Percentiles rank a stretch among this genome's conserved stretches.
These are phyloP conservation scores for Phengaris alcon DNA, from an alignment of 2,888 invertebrate species.

Conservation along the genomic window DNA sequence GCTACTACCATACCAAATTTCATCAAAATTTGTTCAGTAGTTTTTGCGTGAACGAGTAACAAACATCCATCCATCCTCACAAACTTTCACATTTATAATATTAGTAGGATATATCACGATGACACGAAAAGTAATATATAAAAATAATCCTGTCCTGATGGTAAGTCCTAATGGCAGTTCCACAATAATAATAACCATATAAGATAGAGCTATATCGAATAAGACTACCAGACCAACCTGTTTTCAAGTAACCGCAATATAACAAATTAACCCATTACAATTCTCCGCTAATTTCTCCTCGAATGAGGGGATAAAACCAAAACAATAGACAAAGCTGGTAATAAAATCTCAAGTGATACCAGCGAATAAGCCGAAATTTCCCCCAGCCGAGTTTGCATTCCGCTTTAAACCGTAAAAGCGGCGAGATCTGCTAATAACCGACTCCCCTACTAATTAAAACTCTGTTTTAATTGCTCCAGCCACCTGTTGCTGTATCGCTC, in stretches of 20 bases:
- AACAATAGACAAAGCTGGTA: constrained; percentile 32
- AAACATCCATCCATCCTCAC: too few relatives aligned
- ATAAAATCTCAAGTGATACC: constrained; percentile 23
- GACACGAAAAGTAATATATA: too few relatives aligned
- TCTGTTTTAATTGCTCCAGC: constrained; percentile 75
- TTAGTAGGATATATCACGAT: too few relatives aligned
- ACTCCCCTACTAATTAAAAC: constrained; percentile 77
- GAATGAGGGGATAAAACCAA: constrained; percentile 33
- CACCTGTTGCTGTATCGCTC: constrained; percentile 67
- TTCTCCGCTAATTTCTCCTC: neutral
- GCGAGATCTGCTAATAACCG: constrained; percentile 73
- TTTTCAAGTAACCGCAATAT: constrained; percentile 8
- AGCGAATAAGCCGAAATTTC: constrained; percentile 43
- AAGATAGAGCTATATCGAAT: too few relatives aligned
- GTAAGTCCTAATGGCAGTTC: too few relatives aligned
- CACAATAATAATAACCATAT: too few relatives aligned
- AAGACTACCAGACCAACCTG: neutral
- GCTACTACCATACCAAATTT: too few relatives aligned
- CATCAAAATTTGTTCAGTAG: too few relatives aligned
- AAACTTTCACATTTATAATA: too few relatives aligned
- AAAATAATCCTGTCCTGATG: too few relatives aligned
- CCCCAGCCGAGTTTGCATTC: constrained; percentile 68
- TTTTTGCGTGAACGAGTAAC: too few relatives aligned
- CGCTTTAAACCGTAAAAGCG: constrained; percentile 65
- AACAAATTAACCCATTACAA: constrained; percentile 1